Percentiles rank a stretch among this genome's conserved stretches.
These are phyloP conservation scores for Plusia festucae DNA, from an alignment of 2,888 invertebrate species.

Conservation along the genomic window DNA sequence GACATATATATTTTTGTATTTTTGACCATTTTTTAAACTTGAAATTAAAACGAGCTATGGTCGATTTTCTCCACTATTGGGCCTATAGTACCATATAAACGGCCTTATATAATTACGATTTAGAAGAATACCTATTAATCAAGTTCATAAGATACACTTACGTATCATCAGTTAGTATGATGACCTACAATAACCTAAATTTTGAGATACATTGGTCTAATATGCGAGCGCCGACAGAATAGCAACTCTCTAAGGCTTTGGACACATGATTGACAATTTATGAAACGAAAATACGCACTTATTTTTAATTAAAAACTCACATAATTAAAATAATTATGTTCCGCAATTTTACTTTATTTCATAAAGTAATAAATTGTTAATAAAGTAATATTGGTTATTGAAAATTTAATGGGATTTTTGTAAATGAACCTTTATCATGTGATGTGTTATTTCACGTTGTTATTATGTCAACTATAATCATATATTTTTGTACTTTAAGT, in stretches of 20 bases:
- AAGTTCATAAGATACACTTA: neutral
- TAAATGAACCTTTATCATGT: neutral
- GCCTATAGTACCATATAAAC: no score
- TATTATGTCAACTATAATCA: neutral
- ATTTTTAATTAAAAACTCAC: conserved; percentile 47
- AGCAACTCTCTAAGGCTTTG: conserved; percentile 21
- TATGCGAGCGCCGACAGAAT: conserved; percentile 39
- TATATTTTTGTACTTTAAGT: neutral
- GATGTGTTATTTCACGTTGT: neutral
- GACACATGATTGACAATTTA: conserved; percentile 54
- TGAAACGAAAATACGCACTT: conserved; percentile 20
- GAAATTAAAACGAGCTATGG: no score
- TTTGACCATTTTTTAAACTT: no score
- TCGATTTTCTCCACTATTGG: no score
- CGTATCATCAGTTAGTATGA: neutral
- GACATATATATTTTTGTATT: no score
- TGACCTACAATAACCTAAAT: conserved; percentile 27
- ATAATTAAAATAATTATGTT: conserved; percentile 28
- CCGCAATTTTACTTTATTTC: conserved; percentile 13
- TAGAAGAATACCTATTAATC: neutral
- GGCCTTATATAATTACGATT: neutral
- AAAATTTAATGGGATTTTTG: neutral
- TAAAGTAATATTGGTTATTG: neutral
- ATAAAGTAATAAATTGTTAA: neutral
- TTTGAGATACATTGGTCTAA: conserved; percentile 39